Evolutionary conservation across 2,797 vertebrate genomes (phyloP).

Genomic region (Eulemur mongoz): DNA sequence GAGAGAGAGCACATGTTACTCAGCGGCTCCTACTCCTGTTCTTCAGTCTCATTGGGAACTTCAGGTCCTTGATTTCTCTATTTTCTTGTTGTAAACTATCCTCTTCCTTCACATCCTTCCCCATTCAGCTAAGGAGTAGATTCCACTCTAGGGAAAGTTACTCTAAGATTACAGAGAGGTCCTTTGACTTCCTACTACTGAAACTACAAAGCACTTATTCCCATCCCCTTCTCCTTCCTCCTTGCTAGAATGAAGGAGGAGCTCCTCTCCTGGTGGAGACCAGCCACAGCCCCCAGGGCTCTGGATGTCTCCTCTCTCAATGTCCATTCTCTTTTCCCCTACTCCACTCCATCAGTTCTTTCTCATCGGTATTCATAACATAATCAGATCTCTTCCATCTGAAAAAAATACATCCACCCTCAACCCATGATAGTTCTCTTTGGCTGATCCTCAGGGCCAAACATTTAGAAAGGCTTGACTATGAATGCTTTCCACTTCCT

Average conservation of each 20-base stretch:
- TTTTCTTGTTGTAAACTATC: background rate
- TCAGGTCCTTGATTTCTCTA: background rate
- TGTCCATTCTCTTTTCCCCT: background rate
- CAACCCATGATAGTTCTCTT: background rate
- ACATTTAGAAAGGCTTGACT: background rate
- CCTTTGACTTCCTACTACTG: background rate
- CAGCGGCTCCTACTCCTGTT: background rate
- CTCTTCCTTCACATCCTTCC: background rate
- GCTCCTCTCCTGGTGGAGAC: background rate
- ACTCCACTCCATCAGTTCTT: background rate
- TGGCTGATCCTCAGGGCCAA: background rate
- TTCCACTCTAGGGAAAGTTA: background rate
- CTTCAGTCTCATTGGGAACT: background rate
- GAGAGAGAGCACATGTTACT: accelerated
- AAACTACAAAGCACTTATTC: background rate
- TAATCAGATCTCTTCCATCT: background rate
- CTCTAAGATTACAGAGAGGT: background rate
- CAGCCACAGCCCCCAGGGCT: background rate
- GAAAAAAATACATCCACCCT: background rate
- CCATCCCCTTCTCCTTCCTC: background rate
- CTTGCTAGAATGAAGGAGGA: background rate
- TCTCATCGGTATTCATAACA: background rate
- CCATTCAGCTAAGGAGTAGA: background rate
- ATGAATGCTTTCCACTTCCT: background rate
- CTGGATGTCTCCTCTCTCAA: background rate